Evolutionary conservation across 2,888 invertebrate genomes (phyloP), one percentile per base, ranked within the genome.

Genomic region (Amblyjoppa fuscipennis): DNA sequence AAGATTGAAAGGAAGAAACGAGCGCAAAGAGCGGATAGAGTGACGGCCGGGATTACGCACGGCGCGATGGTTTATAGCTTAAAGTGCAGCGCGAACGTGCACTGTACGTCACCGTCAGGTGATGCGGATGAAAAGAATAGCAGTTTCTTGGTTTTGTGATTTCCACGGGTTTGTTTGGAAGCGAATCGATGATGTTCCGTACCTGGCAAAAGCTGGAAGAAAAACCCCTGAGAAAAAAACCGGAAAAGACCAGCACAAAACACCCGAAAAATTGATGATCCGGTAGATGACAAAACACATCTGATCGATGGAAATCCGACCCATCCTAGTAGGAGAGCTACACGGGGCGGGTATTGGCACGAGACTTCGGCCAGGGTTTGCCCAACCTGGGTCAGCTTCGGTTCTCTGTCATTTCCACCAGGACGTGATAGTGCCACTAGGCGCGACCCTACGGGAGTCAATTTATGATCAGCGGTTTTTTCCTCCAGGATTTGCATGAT

Each of bases 31-130:
- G 81, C 78, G 86, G 81, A 75, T 59, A 53, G 49, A 34, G 70
- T 28, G 66, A 56, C 49, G 45, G 64, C 59, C 20, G 74, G 87
- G 84, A 88, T 90, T 89, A 89, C 87, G 84, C 83, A 84, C 80
- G 80, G 87, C 76, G 20, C 78, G 83, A 85, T 89, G 87, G 88
- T 91, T 92, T 91, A 90, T 90, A 86, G 89, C 90, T 81, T 80
- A 90, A 90, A 90, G 87, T 89, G 87, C 86, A 75, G 51, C 79
- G 71, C 76, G 83, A 61, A 16, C 28, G 56, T 28, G 31, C 66
- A 51, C 59, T 56, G 25, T 76, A 41, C 61, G 41, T 61, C 75
- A 59, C 61, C 66, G 69, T 75, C 51, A n/a, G 49, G 38, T 51
- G 61, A 51, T n/a, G 34, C 38, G 51, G 20, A 75, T 61, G 51